phyloP scores from a whole-genome alignment of 2,888 invertebrate genomes.

The Pachliopta kotzebuea region DNA sequence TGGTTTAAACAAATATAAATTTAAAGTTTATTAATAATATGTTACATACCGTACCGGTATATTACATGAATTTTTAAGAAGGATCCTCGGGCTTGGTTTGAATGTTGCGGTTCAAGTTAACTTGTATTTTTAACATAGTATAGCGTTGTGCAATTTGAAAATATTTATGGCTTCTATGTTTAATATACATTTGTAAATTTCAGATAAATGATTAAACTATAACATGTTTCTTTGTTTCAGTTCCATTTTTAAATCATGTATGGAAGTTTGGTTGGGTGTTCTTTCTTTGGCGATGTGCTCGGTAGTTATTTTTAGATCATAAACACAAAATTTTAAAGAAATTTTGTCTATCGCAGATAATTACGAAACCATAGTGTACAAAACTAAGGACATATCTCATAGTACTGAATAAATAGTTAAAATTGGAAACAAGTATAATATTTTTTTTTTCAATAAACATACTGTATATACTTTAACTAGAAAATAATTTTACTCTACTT shows the following conservation, averaged over 20 bases:
- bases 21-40: too few relatives aligned
- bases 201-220: background rate
- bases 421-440: constrained; percentile 20
- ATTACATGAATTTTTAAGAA: background rate
- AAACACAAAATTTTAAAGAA: constrained; percentile 30
- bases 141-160: background rate
- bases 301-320: constrained; percentile 56
- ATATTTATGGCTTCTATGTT: background rate
- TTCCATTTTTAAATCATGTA: constrained; percentile 58
- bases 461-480: constrained; percentile 25
- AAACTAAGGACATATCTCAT: constrained; percentile 23
- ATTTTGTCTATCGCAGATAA: constrained; percentile 3
- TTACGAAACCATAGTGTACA: constrained; percentile 25
- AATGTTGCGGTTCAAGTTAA: background rate
- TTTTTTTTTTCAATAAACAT: constrained; percentile 13
- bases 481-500: background rate
- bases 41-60: background rate
- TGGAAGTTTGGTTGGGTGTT: constrained; percentile 55
- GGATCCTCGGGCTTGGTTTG: background rate
- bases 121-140: background rate
- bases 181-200: background rate
- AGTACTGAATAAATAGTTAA: constrained; percentile 8
- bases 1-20: too few relatives aligned
- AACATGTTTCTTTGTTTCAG: constrained; percentile 37
- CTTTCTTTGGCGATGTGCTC: constrained; percentile 57